phyloP scores from a whole-genome alignment of 2,797 vertebrate species.

The Macrochelys suwanniensis region DNA sequence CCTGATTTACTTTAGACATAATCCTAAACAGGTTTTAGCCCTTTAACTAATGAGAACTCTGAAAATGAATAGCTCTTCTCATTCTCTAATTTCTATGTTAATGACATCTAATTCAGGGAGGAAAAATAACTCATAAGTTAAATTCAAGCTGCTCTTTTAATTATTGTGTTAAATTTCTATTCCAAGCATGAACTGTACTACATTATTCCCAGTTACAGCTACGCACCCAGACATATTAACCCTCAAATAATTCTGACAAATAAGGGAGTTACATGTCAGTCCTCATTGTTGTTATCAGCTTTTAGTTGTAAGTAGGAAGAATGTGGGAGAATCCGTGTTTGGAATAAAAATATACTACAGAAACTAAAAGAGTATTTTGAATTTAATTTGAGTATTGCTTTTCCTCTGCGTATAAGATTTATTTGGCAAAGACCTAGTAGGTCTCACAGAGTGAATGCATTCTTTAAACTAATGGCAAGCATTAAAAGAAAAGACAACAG shows the following conservation, averaged over 20 bases:
- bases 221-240: background rate
- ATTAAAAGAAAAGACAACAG: background rate
- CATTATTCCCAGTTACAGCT: background rate
- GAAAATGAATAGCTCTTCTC: background rate
- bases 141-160: background rate
- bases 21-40: background rate
- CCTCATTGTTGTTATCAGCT: background rate
- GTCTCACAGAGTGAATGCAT: background rate
- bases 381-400: background rate
- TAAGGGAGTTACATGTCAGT: background rate
- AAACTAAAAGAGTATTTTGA: background rate
- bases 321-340: background rate
- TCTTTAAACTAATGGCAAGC: background rate
- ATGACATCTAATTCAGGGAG: background rate
- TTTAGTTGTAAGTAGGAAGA: background rate
- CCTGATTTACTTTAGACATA: background rate
- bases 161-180: background rate
- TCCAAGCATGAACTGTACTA: background rate
- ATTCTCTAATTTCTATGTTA: background rate
- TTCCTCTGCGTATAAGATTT: background rate
- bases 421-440: background rate
- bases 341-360: background rate
- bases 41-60: background rate
- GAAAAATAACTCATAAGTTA: background rate
- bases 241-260: background rate